Base-by-base conservation (phyloP, 2,797 vertebrate species). In the Leucoraja ocellata region DNA sequence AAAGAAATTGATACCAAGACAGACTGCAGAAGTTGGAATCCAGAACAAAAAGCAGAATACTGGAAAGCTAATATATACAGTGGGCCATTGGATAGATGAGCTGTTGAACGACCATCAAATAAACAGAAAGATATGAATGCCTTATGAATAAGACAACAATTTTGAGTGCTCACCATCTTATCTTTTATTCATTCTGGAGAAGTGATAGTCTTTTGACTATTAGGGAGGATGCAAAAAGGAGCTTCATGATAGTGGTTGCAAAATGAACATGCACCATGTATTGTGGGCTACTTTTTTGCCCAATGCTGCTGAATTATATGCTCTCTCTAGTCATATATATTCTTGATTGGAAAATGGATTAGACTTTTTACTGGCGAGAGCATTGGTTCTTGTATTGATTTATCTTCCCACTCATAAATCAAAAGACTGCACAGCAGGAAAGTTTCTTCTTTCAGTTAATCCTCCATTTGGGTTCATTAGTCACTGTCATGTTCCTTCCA, bases 391-490 rank as follows among this genome's bases (percentile, higher is more conserved):
- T 9, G 63, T 68, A 90, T 68, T 39, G 86, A 90, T 90, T 90
- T 71, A 71, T 9, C 86, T 32, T 68, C 65, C 4, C 4, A 68
- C 63, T 32, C 65, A 36, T 71, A 90, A 90, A 68, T 90, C 86
- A 68, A 68, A 83, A 71, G 86, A 90, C 65, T 9, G 18, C 63
- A 71, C n/a, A 71, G 86, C 32, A 68, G 63, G 32, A 86, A 86
- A 61, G 83, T 61, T 86, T 63, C 83, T 61, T 86, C 39, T 86
- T 58, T 65, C 86, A 90, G 63, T 68, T 65, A 90, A 90, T 90
- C 32, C n/a, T 68, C 65, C 32, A 84, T 84, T 84, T 84, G 25
- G 81, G 81, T 61, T 28, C 16, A 71, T 90, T 90, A 36, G 86
- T 36, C 86, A 90, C 86, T 90, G 63, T 68, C 86, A 39, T 90